Percentiles rank a stretch among this genome's conserved stretches.
Evolutionary conservation across 2,113 vertebrate species (phyloP).

Genomic region (Benthochromis sp.): DNA sequence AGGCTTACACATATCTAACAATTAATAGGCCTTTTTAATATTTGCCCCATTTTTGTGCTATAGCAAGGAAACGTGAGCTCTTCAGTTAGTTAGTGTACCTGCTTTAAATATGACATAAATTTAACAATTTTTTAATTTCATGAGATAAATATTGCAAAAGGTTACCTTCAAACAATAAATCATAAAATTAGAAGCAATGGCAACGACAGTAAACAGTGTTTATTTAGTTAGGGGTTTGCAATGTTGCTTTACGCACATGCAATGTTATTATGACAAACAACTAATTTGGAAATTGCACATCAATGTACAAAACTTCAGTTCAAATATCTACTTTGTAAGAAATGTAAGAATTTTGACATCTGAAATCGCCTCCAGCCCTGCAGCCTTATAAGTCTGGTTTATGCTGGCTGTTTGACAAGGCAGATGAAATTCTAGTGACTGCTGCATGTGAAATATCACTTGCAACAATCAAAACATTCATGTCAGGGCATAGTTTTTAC

Average conservation of each 20-base stretch:
- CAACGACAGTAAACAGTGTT: not conserved
- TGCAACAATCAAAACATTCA: constrained; percentile 23
- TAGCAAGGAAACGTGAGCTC: not conserved
- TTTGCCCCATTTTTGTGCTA: not conserved
- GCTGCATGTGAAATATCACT: constrained; percentile 20
- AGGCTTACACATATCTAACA: not conserved
- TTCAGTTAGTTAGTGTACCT: not conserved
- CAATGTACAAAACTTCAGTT: not conserved
- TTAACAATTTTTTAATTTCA: not conserved
- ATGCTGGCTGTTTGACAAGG: constrained; percentile 10
- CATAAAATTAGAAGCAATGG: not conserved
- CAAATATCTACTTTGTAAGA: not conserved
- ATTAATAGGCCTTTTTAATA: not conserved
- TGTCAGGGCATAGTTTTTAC: not conserved
- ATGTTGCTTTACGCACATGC: not conserved
- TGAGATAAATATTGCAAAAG: not conserved
- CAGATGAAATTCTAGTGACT: constrained; percentile 19
- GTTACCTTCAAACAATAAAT: not conserved
- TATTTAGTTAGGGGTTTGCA: not conserved
- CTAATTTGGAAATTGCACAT: not conserved
- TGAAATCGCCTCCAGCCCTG: not conserved
- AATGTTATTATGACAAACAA: not conserved
- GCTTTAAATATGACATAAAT: not conserved
- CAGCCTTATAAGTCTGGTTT: not conserved
- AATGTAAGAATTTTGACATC: not conserved